Evolutionary conservation across 2,888 invertebrate species (phyloP), one percentile per base, ranked within the genome.

Genomic region (Drosophila quinaria): DNA sequence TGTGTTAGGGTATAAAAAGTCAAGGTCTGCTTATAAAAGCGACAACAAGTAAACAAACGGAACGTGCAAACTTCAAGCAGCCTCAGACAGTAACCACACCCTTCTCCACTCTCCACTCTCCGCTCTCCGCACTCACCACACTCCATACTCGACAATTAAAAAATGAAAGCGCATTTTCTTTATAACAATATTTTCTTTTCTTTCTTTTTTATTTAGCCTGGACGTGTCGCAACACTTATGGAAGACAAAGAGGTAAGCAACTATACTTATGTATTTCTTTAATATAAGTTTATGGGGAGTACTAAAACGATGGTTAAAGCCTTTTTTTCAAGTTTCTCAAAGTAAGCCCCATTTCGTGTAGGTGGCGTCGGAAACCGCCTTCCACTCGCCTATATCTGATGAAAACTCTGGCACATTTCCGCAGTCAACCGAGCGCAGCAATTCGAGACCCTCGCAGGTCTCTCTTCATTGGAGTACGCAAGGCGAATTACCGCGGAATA

Each of bases 181-280:
- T 22, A 60, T 17, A 42, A 55, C 15, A 61, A 47, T 11, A 31
- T 37, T 44, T 60, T 52, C 17, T 25, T 44, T 60, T 52, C 19
- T 46, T 52, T 37, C 63, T 58, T 71, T 85, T 79, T 67, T 78
- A 92, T 95, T 73, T 95, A 98, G 98, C 98, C 98, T 70, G 98
- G 98, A 63, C 94, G 98, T 90, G 98, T 98, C 39, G 98, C 96
- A 11, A 98, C 98, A 22, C 94, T 98, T 52, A 94, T 98, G 60
- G 95, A 96, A 92, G 95, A 97, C 90, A 94, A 94, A 90, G 95
- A 97, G 94, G 97, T 98, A 93, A 84, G 85, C 73, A 51, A 10
- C 10, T 39, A 15, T 9, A 10, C 15, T 3, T 22, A 22, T 4
- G 3, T 2, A 8, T 22, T 25, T 39, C n/a, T 15, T 25, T 31